These are phyloP conservation scores for Pangasius larnaudii DNA, from an alignment of 2,797 vertebrate species.

Conservation along the genomic window DNA sequence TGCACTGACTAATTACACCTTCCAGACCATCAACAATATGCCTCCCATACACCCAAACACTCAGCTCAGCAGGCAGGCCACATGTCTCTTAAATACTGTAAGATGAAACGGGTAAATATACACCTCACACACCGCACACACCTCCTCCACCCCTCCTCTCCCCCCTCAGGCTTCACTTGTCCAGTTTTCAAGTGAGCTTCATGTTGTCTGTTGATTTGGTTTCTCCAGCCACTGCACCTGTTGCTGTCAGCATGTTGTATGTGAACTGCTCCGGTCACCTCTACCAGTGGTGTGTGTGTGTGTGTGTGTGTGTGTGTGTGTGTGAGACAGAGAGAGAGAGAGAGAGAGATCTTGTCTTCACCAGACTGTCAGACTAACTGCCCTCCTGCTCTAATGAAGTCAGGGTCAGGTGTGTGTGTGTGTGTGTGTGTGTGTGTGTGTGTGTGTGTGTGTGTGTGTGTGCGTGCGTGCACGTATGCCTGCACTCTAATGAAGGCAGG, in stretches of 20 bases:
- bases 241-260: constrained; percentile 67
- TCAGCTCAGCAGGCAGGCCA: not conserved
- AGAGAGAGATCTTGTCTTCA: constrained; percentile 23
- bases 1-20: constrained; percentile 48
- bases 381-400: constrained; percentile 58
- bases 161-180: constrained; percentile 54
- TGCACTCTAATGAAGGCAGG: constrained; percentile 56
- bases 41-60: constrained; percentile 25
- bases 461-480: constrained; percentile 1
- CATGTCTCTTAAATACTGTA: not conserved
- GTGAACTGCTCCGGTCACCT: constrained; percentile 59
- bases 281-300: constrained; percentile 43
- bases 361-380: constrained; percentile 52
- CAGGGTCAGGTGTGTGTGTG: constrained; percentile 48
- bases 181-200: constrained; percentile 63
- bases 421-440: constrained; percentile 21
- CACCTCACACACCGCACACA: not conserved
- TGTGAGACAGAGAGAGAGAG: not conserved
- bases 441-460: constrained; percentile 29
- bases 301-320: constrained; percentile 34
- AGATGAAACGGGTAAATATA: not conserved
- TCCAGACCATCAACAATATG: constrained; percentile 39
- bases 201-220: constrained; percentile 66
- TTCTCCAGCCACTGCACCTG: constrained; percentile 72
- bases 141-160: not conserved